Conservation (phyloP, 2,113 vertebrate species). For the Pollimyrus isidori region DNA sequence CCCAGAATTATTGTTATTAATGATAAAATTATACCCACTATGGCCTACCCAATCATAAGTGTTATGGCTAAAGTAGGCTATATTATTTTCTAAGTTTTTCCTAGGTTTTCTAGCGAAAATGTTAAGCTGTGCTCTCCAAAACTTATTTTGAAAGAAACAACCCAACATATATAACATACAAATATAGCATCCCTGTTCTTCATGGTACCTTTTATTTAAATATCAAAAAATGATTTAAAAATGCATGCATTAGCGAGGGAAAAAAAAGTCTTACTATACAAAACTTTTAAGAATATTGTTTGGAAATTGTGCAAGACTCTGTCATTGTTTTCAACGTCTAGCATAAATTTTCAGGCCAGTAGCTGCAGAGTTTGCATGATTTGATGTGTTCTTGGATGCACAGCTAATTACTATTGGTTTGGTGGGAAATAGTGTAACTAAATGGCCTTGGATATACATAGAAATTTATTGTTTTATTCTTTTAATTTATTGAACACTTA, state of each 20-base stretch:
- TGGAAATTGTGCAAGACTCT: background rate
- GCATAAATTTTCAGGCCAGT: background rate
- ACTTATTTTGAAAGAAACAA: background rate
- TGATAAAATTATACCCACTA: background rate
- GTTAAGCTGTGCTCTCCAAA: background rate
- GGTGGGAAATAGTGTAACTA: background rate
- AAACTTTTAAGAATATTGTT: background rate
- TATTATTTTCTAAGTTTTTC: background rate
- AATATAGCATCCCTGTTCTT: background rate
- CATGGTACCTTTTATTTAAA: background rate
- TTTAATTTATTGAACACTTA: background rate
- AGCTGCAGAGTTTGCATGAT: background rate
- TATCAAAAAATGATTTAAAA: background rate
- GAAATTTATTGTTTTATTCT: background rate
- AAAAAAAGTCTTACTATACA: background rate
- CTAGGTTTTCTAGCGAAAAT: background rate
- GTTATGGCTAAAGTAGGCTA: background rate
- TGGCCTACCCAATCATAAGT: background rate
- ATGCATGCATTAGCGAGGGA: background rate
- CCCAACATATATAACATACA: background rate
- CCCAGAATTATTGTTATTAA: background rate
- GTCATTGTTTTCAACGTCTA: background rate
- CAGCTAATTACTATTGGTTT: background rate
- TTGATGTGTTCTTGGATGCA: background rate
- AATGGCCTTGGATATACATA: background rate